A percentile compares a stretch with the other conserved stretches of the same genome.
Conservation (phyloP, 1,140 invertebrate species). For the Leguminivora glycinivorella region DNA sequence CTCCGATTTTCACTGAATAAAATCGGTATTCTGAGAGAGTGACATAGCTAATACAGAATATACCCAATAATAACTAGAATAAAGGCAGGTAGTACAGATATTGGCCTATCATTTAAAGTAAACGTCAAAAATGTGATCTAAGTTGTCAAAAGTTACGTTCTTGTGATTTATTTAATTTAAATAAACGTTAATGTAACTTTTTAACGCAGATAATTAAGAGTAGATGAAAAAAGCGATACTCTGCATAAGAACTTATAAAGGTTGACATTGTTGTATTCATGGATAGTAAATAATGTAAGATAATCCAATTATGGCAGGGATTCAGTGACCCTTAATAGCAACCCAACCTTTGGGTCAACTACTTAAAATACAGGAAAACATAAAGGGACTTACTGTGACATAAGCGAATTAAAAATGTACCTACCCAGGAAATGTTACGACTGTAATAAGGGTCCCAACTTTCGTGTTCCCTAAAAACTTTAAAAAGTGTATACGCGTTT, state of each 20-base stretch:
- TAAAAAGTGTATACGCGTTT: constrained; percentile 53
- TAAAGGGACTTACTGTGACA: constrained; percentile 13
- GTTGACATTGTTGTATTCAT: neutral
- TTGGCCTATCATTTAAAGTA: too few relatives aligned
- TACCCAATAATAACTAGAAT: too few relatives aligned
- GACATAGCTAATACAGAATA: too few relatives aligned
- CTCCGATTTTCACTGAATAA: too few relatives aligned
- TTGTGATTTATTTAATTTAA: too few relatives aligned
- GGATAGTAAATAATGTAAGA: constrained; percentile 11
- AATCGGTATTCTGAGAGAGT: too few relatives aligned
- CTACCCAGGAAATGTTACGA: neutral
- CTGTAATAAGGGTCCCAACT: constrained; percentile 40
- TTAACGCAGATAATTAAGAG: too few relatives aligned
- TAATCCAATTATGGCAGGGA: constrained; percentile 21
- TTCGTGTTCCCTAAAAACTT: constrained; percentile 50
- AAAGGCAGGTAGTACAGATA: too few relatives aligned
- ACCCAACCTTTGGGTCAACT: constrained; percentile 18
- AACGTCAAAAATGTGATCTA: too few relatives aligned
- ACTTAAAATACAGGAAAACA: constrained; percentile 23
- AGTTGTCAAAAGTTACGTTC: too few relatives aligned
- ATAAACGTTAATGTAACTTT: too few relatives aligned
- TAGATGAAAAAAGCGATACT: neutral
- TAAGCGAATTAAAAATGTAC: constrained; percentile 16
- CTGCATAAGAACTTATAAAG: neutral
- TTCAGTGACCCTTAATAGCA: constrained; percentile 9